Conservation (phyloP, 2,888 invertebrate species). For the Boloria selene region DNA sequence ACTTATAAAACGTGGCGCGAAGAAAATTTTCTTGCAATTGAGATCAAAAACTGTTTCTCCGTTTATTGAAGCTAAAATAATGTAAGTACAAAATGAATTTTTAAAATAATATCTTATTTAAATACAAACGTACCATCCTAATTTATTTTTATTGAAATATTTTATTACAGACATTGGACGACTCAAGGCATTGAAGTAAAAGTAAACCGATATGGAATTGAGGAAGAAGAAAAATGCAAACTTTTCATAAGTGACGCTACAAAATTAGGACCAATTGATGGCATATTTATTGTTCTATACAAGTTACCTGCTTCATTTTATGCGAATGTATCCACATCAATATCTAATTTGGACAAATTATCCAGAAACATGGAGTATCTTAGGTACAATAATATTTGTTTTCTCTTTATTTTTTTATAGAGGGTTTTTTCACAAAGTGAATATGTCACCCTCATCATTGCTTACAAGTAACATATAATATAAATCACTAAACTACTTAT, state of each 20-base stretch:
- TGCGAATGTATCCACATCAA: not conserved
- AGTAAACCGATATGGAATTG: conserved; percentile 3
- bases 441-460: no score
- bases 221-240: conserved; percentile 3
- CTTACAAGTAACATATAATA: no score
- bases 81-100: not conserved
- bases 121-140: no score
- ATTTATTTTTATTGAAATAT: no score
- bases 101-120: no score
- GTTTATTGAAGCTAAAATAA: conserved; percentile 5
- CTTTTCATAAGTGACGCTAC: not conserved
- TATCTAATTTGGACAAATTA: not conserved
- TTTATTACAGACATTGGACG: conserved; percentile 6
- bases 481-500: no score
- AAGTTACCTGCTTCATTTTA: not conserved
- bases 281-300: conserved; percentile 6
- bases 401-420: no score
- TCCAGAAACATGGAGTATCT: not conserved
- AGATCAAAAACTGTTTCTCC: not conserved
- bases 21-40: conserved; percentile 5
- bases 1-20: not conserved
- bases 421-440: no score
- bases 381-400: not conserved
- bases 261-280: not conserved
- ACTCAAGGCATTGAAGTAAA: not conserved